Conservation (phyloP, 1,140 invertebrate species). For the Drosophila arawakana region DNA sequence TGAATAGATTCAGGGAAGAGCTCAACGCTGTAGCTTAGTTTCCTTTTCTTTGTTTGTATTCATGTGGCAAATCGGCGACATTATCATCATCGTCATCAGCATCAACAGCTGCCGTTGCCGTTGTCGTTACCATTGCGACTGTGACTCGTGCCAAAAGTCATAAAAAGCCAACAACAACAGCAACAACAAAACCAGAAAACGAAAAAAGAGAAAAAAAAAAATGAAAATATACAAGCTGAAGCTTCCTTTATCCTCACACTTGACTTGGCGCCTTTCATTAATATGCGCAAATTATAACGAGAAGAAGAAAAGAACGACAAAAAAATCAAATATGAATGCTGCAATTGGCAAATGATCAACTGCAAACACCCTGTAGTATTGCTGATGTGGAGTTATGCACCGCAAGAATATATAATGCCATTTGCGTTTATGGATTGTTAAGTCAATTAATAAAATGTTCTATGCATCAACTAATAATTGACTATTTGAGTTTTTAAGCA, state of each 20-base stretch:
- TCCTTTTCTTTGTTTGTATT: constrained; percentile 54
- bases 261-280: constrained; percentile 44
- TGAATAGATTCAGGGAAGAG: constrained; percentile 26
- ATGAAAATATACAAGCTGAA: constrained; percentile 25
- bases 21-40: constrained; percentile 14
- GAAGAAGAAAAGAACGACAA: constrained; percentile 9
- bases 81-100: constrained; percentile 57
- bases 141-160: constrained; percentile 69
- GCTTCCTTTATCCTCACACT: constrained; percentile 26
- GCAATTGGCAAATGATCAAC: not conserved
- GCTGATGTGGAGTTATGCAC: not conserved
- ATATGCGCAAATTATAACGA: constrained; percentile 64
- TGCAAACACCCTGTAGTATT: not conserved
- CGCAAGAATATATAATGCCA: too few relatives aligned
- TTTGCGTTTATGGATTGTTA: too few relatives aligned
- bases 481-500: too few relatives aligned
- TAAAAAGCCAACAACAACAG: constrained; percentile 39
- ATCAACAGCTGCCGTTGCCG: constrained; percentile 29
- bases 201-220: not conserved
- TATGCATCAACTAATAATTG: too few relatives aligned
- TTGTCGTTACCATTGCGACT: constrained; percentile 30
- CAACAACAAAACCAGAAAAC: not conserved
- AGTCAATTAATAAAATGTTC: too few relatives aligned
- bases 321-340: not conserved
- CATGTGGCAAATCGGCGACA: constrained; percentile 75